Evolutionary conservation across 2,113 vertebrate species (phyloP).

Genomic region (Prunella fulvescens): DNA sequence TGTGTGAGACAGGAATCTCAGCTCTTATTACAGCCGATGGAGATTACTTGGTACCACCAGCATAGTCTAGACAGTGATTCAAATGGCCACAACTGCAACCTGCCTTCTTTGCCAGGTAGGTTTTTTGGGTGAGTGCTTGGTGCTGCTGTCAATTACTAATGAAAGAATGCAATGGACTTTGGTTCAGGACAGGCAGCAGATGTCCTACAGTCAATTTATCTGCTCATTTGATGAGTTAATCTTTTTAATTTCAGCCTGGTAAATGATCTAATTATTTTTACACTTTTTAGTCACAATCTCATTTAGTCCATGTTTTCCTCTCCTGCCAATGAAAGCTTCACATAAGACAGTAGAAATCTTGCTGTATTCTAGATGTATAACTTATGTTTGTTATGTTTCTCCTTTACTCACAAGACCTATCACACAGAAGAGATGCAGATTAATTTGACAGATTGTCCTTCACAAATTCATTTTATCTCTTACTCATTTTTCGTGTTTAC

Average conservation of each 20-base stretch:
- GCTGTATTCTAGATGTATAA: neutral
- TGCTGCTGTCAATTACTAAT: neutral
- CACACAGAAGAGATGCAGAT: neutral
- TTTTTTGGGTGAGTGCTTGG: neutral
- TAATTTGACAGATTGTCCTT: neutral
- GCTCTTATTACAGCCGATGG: neutral
- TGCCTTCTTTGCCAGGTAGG: neutral
- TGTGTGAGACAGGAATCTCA: neutral
- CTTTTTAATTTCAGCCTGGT: neutral
- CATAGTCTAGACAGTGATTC: neutral
- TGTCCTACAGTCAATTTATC: neutral
- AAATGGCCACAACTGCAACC: neutral
- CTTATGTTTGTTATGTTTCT: neutral
- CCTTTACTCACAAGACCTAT: neutral
- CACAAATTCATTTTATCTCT: neutral
- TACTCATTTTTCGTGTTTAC: neutral
- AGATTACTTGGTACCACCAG: neutral
- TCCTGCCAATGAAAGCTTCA: neutral
- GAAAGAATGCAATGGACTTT: rapidly evolving
- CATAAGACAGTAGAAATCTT: neutral
- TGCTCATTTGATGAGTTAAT: neutral
- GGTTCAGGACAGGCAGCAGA: neutral
- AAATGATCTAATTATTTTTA: neutral
- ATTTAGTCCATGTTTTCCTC: neutral
- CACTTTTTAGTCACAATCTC: neutral